Percentiles rank a stretch among this genome's conserved stretches.
phyloP scores from a whole-genome alignment of 2,113 vertebrate genomes.

The Petaurus breviceps region DNA sequence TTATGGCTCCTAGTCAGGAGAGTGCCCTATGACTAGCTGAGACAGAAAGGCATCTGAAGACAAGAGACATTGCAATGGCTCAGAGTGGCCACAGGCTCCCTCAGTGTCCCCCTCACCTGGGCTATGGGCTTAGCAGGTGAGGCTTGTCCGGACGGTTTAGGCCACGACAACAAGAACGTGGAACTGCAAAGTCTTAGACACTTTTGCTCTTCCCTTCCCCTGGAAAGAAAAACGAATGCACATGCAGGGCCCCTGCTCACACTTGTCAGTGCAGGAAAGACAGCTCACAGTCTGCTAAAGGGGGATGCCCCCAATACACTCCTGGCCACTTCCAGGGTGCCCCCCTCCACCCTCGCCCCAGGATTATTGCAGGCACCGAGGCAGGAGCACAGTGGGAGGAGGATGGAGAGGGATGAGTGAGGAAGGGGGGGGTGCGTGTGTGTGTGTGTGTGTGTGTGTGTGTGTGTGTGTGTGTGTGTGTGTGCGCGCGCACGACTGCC shows the following conservation, averaged over 20 bases:
- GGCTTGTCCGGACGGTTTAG: not conserved
- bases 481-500: rapidly evolving
- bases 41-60: conserved; percentile 81
- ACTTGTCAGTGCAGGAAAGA: not conserved
- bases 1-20: conserved; percentile 81
- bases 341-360: conserved; percentile 47
- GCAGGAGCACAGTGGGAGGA: conserved; percentile 56
- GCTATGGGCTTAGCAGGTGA: rapidly evolving
- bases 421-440: not conserved
- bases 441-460: no score
- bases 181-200: not conserved
- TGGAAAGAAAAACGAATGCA: conserved; percentile 3
- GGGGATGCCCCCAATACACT: conserved; percentile 49
- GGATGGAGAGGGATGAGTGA: not conserved
- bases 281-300: conserved; percentile 42
- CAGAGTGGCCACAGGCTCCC: conserved; percentile 50
- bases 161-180: not conserved
- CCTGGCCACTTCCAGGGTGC: not conserved
- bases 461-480: no score
- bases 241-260: not conserved
- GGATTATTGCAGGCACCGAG: conserved; percentile 68
- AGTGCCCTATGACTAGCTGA: conserved; percentile 68
- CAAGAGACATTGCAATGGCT: conserved; percentile 65
- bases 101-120: not conserved
- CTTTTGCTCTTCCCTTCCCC: not conserved